phyloP scores from a whole-genome alignment of 35 echinoderm and acorn worm genomes.

The Amphiura filiformis region DNA sequence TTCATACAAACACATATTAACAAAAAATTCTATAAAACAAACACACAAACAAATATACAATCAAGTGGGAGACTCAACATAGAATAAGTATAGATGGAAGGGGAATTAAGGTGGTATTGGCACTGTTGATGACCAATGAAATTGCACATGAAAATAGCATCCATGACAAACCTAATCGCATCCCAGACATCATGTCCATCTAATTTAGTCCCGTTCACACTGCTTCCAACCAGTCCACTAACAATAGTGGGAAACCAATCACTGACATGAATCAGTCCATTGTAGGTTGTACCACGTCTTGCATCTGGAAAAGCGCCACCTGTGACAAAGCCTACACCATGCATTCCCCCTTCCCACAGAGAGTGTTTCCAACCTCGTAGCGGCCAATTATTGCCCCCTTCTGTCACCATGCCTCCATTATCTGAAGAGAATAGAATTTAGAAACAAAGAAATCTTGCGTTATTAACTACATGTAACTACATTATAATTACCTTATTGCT shows the following conservation, averaged over 20 bases:
- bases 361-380: conserved; percentile 30
- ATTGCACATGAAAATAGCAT: too few species aligned
- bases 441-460: not conserved
- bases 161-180: conserved; percentile 42
- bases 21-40: too few species aligned
- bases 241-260: conserved; percentile 82
- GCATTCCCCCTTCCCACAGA: conserved; percentile 51
- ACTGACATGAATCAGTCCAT: conserved; percentile 69
- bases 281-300: conserved; percentile 18
- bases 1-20: too few species aligned
- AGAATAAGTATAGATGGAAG: too few species aligned
- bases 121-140: too few species aligned
- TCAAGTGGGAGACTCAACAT: too few species aligned
- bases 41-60: too few species aligned
- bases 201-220: conserved; percentile 42
- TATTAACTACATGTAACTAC: too few species aligned
- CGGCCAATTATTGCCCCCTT: conserved; percentile 44
- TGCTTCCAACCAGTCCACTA: conserved; percentile 38
- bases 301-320: not conserved
- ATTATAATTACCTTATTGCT: conserved; percentile 39
- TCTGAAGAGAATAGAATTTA: conserved; percentile 17
- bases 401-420: conserved; percentile 23
- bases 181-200: conserved; percentile 73
- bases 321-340: conserved; percentile 39
- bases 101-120: too few species aligned